Percentiles rank a stretch among this genome's conserved stretches.
Evolutionary conservation across 2,888 invertebrate species (phyloP).

Genomic region (Unio pictorum): DNA sequence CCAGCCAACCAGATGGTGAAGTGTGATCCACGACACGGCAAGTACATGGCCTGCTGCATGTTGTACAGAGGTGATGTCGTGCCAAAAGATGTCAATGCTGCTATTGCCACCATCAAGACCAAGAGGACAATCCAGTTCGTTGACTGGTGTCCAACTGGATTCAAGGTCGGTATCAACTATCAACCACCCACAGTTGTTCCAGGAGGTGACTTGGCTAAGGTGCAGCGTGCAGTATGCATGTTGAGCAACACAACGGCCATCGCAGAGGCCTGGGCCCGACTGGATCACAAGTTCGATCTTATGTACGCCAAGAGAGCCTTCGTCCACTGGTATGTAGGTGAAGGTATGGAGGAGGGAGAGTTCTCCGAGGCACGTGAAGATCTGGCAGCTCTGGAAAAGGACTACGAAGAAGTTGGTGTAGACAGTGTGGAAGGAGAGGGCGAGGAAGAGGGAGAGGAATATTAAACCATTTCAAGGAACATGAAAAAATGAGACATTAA

Average conservation of each 20-base stretch:
- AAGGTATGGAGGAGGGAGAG: conserved; percentile 58
- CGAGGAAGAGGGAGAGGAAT: conserved; percentile 37
- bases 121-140: conserved; percentile 67
- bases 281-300: conserved; percentile 70
- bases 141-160: conserved; percentile 67
- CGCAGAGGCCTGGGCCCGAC: conserved; percentile 86
- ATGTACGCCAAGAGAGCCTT: conserved; percentile 54
- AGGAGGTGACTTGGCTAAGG: conserved; percentile 64
- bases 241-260: conserved; percentile 92
- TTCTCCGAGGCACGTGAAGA: conserved; percentile 60
- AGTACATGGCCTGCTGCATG: conserved; percentile 95
- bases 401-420: conserved; percentile 57
- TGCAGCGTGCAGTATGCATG: conserved; percentile 83
- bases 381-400: conserved; percentile 60
- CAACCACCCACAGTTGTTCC: conserved; percentile 80
- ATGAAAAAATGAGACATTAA: too few relatives aligned
- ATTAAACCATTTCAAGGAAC: conserved; percentile 12
- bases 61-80: conserved; percentile 86
- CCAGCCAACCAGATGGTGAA: conserved; percentile 91
- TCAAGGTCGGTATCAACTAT: conserved; percentile 86
- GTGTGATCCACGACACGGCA: conserved; percentile 74
- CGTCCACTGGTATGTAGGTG: conserved; percentile 49
- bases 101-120: conserved; percentile 68
- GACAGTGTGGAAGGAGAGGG: conserved; percentile 46
- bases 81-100: conserved; percentile 58